Evolutionary conservation across 2,888 invertebrate species (phyloP).

Genomic region (Toxonevra muliebris): DNA sequence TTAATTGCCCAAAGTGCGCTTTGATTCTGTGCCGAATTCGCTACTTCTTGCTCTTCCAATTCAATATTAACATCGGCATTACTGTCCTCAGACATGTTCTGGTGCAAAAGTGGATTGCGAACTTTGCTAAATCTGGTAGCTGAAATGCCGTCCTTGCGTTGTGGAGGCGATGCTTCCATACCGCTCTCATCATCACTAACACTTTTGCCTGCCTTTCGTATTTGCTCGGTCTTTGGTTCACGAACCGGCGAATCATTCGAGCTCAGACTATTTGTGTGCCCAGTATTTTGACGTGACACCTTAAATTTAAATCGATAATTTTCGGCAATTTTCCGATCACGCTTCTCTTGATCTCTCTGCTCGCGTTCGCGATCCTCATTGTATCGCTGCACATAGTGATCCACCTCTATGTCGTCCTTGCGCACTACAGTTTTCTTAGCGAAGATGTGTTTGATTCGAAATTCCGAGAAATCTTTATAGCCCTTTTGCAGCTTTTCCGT

Average conservation of each 20-base stretch:
- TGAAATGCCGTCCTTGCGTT: slow-evolving; percentile 49
- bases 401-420: slow-evolving; percentile 57
- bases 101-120: slow-evolving; percentile 43
- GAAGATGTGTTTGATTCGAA: slow-evolving; percentile 59
- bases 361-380: slow-evolving; percentile 51
- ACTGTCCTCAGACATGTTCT: slow-evolving; percentile 40
- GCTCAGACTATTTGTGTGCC: slow-evolving; percentile 35
- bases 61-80: slow-evolving; percentile 37
- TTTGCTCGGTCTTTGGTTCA: background rate
- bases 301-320: slow-evolving; percentile 55
- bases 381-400: slow-evolving; percentile 55
- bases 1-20: slow-evolving; percentile 39
- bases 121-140: slow-evolving; percentile 52
- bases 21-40: slow-evolving; percentile 15
- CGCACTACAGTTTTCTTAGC: slow-evolving; percentile 57
- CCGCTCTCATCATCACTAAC: slow-evolving; percentile 55
- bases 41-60: slow-evolving; percentile 28
- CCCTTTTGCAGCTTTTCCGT: slow-evolving; percentile 56
- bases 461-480: slow-evolving; percentile 59
- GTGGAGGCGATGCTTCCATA: slow-evolving; percentile 49
- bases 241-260: slow-evolving; percentile 37
- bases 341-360: slow-evolving; percentile 45
- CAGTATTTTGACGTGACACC: slow-evolving; percentile 47
- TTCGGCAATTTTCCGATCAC: slow-evolving; percentile 52
- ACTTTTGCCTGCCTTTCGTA: slow-evolving; percentile 19